Base-by-base conservation (phyloP, 2,797 vertebrate species). In the Platyrinchus mystaceus region DNA sequence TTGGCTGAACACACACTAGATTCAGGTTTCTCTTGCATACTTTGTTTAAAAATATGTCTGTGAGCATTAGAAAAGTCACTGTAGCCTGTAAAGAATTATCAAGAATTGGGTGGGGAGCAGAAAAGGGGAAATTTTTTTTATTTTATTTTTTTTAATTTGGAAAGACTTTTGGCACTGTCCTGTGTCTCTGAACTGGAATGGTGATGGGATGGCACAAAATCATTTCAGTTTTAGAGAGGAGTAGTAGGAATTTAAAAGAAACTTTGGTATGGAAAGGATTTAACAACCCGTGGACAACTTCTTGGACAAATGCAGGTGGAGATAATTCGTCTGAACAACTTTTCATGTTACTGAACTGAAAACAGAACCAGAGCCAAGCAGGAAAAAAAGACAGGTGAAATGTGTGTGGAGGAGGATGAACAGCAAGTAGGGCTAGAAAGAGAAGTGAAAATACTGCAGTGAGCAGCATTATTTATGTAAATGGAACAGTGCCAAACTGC, bases 401-500 rank as follows among this genome's bases (percentile, higher is more conserved):
- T n/a, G 26, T 24, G 28, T 34, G 41, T 76, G 78, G n/a, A 87
- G 32, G 53, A 77, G 60, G 47, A 83, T 56, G 23, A 91, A 78
- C 14, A 69, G 58, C 28, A 53, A 16, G 28, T 70, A 37, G 52
- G 37, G 52, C n/a, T 83, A 16, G 81, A 59, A 44, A 34, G 82
- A 92, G 60, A 56, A 73, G 43, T 86, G 93, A 75, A 87, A 94
- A 84, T 66, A 6, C 87, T 81, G 91, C 69, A 36, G 79, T 8
- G 34, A 63, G 50, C 89, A 89, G 87, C 58, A 63, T 95, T 91
- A 73, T 71, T 68, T 80, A 69, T 86, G 93, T 73, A 88, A 91
- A 69, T 84, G 84, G 79, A 64, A 23, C 47, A 0, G 18, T 5
- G 58, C 82, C 84, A 83, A 60, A 28, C 36, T 71, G 64, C 36